Percentiles rank a stretch among this genome's conserved stretches.
Evolutionary conservation across 2,113 vertebrate species (phyloP).

Genomic region (Hymenochirus boettgeri): DNA sequence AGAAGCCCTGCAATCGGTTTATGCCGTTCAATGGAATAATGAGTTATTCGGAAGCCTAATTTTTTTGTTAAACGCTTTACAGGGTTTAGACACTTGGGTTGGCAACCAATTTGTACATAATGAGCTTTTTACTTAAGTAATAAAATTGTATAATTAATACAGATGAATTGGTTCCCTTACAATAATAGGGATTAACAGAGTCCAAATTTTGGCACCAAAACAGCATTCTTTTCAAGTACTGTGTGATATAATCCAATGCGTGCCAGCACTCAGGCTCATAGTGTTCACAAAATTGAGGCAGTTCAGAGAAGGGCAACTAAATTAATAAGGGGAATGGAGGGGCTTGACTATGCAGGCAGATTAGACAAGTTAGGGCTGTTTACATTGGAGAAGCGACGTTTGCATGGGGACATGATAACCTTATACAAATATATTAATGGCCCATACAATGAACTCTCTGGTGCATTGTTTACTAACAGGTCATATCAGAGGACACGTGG

Average conservation of each 20-base stretch:
- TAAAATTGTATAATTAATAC: constrained; percentile 85
- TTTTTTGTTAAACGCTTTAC: constrained; percentile 46
- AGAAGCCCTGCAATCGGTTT: constrained; percentile 30
- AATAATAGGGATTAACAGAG: constrained; percentile 84
- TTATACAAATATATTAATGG: no score
- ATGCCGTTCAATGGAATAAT: constrained; percentile 34
- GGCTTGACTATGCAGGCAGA: no score
- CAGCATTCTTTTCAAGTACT: constrained; percentile 76
- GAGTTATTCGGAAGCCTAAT: constrained; percentile 39
- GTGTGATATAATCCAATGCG: constrained; percentile 75
- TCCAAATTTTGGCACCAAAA: constrained; percentile 78
- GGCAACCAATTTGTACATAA: constrained; percentile 73
- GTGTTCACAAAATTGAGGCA: no score
- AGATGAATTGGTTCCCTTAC: constrained; percentile 81
- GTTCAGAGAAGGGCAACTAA: no score
- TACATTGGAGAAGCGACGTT: no score
- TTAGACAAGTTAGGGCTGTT: no score
- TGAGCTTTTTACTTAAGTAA: constrained; percentile 81
- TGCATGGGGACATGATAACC: no score
- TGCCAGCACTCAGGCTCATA: constrained; percentile 72
- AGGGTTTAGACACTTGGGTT: constrained; percentile 71
- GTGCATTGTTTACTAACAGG: no score
- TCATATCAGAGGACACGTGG: no score
- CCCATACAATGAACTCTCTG: no score
- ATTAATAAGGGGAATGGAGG: no score